These are phyloP conservation scores for Zeus faber DNA, from an alignment of 2,113 vertebrate genomes.

Conservation along the genomic window DNA sequence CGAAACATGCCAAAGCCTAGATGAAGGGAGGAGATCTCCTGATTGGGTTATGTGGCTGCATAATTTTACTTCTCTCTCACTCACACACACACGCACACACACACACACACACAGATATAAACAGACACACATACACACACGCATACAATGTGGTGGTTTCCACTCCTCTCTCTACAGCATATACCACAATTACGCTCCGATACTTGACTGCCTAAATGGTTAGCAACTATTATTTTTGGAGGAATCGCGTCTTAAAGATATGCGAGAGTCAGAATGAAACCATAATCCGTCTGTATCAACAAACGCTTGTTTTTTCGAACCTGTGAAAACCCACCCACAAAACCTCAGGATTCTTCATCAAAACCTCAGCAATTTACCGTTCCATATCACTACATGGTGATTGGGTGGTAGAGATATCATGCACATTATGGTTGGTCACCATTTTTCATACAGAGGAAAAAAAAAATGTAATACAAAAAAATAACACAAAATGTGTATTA, in stretches of 20 bases:
- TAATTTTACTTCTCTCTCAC: slow-evolving; percentile 50
- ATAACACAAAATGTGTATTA: too few relatives aligned
- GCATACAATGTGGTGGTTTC: slow-evolving; percentile 30
- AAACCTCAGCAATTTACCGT: slow-evolving; percentile 43
- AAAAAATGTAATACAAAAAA: too few relatives aligned
- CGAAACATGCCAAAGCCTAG: slow-evolving; percentile 52
- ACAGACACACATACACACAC: slow-evolving; percentile 3
- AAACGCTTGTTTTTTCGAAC: slow-evolving; percentile 19
- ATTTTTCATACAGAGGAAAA: too few relatives aligned
- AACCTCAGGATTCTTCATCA: slow-evolving; percentile 18
- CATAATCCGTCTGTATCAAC: slow-evolving; percentile 51
- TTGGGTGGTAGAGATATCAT: too few relatives aligned
- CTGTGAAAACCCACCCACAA: slow-evolving; percentile 26
- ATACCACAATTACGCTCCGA: slow-evolving; percentile 44
- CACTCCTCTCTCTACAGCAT: slow-evolving; percentile 19
- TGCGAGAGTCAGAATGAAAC: slow-evolving; percentile 51
- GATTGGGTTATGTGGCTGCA: slow-evolving; percentile 70
- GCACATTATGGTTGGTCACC: too few relatives aligned
- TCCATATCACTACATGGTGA: too few relatives aligned
- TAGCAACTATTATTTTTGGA: slow-evolving; percentile 67
- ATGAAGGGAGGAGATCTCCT: slow-evolving; percentile 64
- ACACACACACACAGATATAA: slow-evolving; percentile 5
- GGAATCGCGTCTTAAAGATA: slow-evolving; percentile 30
- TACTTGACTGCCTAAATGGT: slow-evolving; percentile 56
- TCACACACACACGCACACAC: slow-evolving; percentile 25